Base-by-base conservation (phyloP, 2,888 invertebrate genomes). In the Ferrisia virgata region DNA sequence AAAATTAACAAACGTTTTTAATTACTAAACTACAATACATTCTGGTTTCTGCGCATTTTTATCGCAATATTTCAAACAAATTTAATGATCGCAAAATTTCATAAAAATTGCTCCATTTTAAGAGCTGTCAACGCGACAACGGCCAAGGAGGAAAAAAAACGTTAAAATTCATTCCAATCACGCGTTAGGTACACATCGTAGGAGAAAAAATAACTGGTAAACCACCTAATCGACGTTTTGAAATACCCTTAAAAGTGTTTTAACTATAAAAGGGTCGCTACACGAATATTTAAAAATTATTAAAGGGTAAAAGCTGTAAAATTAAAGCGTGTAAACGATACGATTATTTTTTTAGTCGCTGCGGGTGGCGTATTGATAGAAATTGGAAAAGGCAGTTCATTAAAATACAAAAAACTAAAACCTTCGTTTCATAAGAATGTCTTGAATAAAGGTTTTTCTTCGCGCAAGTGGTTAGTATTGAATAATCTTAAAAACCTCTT, bases 301-400 rank as follows among this genome's bases (percentile, higher is more conserved):
- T 64, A 82, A 82, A 64, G 81, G 82, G 58, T 82, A 69, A 69
- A 82, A 82, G 36, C 82, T 36, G 36, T 69, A 69, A 82, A 58
- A 82, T 69, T 64, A 39, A 82, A 36, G 69, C 82, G 33, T 36
- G 82, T 82, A 82, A 82, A 82, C 82, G 82, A 82, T 82, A 82
- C 69, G 82, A 82, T 82, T 82, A 82, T 79, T 79, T 81, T n/a
- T 81, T 82, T 82, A 82, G 22, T 69, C 82, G 58, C 82, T 82
- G 82, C 82, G 82, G 82, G 82, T 82, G 82, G 82, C 64, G 58
- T 69, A 82, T 69, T 58, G 36, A 64, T 64, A 69, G 25, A 82
- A 82, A 82, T 39, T 82, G 64, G 64, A 82, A 82, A 82, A 33
- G 81, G 36, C 82, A 82, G 64, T 82, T 69, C 82, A 69, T 69